Evolutionary conservation across 2,113 vertebrate genomes (phyloP).

Genomic region (Triplophysa dalaica): DNA sequence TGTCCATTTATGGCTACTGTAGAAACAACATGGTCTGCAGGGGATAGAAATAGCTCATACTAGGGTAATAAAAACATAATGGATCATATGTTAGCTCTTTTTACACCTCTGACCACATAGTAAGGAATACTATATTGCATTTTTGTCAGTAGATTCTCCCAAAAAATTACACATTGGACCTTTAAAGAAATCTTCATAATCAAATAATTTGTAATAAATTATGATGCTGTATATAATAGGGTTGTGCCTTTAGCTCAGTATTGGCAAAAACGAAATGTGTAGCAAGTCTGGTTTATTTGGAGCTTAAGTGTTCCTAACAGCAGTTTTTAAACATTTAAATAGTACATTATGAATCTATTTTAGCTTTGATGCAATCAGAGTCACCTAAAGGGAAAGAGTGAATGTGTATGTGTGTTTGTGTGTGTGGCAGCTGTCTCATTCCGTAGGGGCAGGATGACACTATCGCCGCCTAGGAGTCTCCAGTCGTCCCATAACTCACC

Average conservation of each 20-base stretch:
- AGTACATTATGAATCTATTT: constrained; percentile 41
- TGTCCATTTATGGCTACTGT: too few species aligned
- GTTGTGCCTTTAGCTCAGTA: constrained; percentile 28
- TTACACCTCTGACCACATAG: too few species aligned
- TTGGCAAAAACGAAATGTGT: not conserved
- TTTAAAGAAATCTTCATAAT: not conserved
- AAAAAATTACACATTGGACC: too few species aligned
- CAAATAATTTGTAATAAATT: constrained; percentile 3
- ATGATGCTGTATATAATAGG: constrained; percentile 1
- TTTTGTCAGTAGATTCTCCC: too few species aligned
- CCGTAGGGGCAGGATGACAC: constrained; percentile 66
- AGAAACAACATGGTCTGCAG: too few species aligned
- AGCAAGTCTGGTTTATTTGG: constrained; percentile 10
- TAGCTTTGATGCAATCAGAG: constrained; percentile 13
- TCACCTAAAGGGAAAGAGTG: constrained; percentile 51
- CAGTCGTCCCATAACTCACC: constrained; percentile 53
- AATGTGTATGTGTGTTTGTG: constrained; percentile 36
- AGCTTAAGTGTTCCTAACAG: not conserved
- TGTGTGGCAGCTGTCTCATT: constrained; percentile 71
- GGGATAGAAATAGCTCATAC: too few species aligned
- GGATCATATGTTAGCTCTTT: too few species aligned
- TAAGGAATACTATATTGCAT: too few species aligned
- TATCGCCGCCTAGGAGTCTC: constrained; percentile 59
- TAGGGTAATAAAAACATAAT: too few species aligned
- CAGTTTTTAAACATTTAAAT: constrained; percentile 24